A percentile compares a stretch with the other conserved stretches of the same genome.
Evolutionary conservation across 2,888 invertebrate genomes (phyloP).

Genomic region (Thyatira batis): DNA sequence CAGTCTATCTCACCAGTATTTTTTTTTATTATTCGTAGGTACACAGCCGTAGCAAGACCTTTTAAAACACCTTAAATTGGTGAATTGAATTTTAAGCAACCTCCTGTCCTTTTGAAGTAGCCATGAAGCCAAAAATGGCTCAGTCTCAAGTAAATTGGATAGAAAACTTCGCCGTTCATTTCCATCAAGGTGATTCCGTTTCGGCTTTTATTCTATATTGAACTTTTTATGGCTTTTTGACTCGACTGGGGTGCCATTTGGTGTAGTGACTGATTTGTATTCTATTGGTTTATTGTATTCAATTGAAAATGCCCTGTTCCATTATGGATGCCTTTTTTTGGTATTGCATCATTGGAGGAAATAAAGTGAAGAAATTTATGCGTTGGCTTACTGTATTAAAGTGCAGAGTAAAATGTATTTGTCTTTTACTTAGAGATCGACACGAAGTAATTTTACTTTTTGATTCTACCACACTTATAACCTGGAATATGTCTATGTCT

Average conservation of each 20-base stretch:
- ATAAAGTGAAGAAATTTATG: neutral
- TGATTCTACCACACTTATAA: too few species aligned
- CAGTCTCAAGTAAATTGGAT: constrained; percentile 41
- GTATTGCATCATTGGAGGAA: neutral
- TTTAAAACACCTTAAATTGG: neutral
- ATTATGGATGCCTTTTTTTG: neutral
- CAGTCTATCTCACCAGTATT: too few species aligned
- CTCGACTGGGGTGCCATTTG: constrained; percentile 10
- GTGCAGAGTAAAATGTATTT: too few species aligned
- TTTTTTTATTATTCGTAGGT: too few species aligned
- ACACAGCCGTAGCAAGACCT: too few species aligned
- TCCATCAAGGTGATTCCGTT: constrained; percentile 26
- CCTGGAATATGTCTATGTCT: too few species aligned
- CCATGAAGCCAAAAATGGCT: constrained; percentile 22
- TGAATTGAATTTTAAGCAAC: neutral
- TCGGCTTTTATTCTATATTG: constrained; percentile 27
- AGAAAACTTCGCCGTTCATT: constrained; percentile 35
- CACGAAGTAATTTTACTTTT: too few species aligned
- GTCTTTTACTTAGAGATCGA: too few species aligned
- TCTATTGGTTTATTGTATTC: neutral
- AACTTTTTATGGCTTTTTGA: constrained; percentile 34
- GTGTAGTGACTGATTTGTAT: neutral
- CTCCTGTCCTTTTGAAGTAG: constrained; percentile 33
- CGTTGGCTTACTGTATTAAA: too few species aligned
- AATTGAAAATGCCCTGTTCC: neutral